phyloP scores from a whole-genome alignment of 2,797 vertebrate species.

The Galaxias olidus region DNA sequence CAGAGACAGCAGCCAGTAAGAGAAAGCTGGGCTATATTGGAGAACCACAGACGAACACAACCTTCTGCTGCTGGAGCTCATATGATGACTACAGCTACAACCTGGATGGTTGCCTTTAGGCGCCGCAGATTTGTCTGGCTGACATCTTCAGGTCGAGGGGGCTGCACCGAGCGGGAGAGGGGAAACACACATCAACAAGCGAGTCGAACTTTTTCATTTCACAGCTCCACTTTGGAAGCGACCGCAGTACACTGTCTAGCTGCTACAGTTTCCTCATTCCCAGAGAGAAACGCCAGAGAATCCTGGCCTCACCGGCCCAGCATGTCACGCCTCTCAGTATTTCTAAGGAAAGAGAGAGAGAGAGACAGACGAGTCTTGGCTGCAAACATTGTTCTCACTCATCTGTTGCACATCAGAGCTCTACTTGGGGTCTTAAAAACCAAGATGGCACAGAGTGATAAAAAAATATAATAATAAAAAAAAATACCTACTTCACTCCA shows the following conservation, averaged over 20 bases:
- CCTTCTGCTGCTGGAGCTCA: too few species aligned
- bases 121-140: background rate
- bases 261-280: conserved; percentile 18
- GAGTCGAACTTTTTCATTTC: background rate
- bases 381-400: conserved; percentile 20
- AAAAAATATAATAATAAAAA: too few species aligned
- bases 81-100: too few species aligned
- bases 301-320: conserved; percentile 15
- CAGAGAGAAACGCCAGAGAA: conserved; percentile 28
- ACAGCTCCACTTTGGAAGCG: background rate
- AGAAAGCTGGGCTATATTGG: too few species aligned
- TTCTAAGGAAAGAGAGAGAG: conserved; percentile 12
- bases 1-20: background rate
- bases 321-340: conserved; percentile 31
- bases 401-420: conserved; percentile 34
- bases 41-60: too few species aligned
- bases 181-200: background rate
- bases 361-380: conserved; percentile 15
- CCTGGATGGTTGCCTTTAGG: too few species aligned
- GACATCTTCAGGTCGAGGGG: conserved; percentile 6
- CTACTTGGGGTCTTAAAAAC: conserved; percentile 15
- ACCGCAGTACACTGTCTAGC: conserved; percentile 10
- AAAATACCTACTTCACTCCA: background rate
- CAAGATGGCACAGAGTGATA: conserved; percentile 12
- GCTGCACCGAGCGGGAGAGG: background rate